Evolutionary conservation across 1,140 invertebrate species (phyloP).

Genomic region (Euglossa dilemma): DNA sequence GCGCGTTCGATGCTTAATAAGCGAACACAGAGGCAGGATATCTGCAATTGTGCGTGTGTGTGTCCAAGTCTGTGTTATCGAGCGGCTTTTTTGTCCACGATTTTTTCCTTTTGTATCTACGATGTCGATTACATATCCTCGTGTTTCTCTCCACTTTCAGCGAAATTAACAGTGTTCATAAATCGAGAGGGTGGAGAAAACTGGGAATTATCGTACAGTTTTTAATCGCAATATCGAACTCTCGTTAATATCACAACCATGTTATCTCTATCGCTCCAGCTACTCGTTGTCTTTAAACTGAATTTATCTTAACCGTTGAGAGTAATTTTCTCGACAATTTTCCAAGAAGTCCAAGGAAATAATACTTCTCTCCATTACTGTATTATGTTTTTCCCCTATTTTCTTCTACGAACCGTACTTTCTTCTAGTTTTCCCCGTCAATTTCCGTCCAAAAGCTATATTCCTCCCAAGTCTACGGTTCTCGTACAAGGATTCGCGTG

Average conservation of each 20-base stretch:
- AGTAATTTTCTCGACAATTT: neutral
- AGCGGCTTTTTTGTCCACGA: neutral
- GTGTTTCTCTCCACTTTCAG: neutral
- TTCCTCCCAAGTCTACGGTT: too few species aligned
- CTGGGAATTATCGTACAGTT: neutral
- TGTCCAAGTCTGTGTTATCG: neutral
- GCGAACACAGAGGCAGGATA: neutral
- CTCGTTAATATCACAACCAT: neutral
- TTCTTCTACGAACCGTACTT: neutral
- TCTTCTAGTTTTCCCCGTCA: neutral
- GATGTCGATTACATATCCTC: neutral
- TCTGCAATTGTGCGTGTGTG: too few species aligned
- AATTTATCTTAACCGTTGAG: neutral
- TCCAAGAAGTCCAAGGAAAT: neutral
- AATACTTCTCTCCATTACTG: too few species aligned
- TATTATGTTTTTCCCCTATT: too few species aligned
- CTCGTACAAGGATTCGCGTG: neutral
- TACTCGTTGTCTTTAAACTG: neutral
- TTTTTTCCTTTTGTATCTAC: neutral
- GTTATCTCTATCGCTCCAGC: neutral
- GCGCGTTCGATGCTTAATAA: neutral
- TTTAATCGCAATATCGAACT: neutral
- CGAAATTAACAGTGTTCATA: neutral
- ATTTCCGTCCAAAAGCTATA: too few species aligned
- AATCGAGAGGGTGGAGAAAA: neutral